Evolutionary conservation across 1,140 invertebrate genomes (phyloP).

Genomic region (Brachionus manjavacas): DNA sequence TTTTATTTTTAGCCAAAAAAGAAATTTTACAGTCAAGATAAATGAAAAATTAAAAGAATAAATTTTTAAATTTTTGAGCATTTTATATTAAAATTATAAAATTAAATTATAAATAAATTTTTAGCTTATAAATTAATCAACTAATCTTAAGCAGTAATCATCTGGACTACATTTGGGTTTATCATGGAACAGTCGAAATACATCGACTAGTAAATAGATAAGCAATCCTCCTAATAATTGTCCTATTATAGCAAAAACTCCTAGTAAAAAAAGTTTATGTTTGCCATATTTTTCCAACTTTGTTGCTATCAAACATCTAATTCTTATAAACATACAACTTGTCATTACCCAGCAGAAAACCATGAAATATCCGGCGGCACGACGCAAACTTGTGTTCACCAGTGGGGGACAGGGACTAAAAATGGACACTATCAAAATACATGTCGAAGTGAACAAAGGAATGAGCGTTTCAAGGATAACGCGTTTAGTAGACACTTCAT

Average conservation of each 20-base stretch:
- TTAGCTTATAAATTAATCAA: not conserved
- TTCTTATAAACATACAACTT: not conserved
- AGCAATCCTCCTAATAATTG: slow-evolving; percentile 23
- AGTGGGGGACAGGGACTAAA: slow-evolving; percentile 14
- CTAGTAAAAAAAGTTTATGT: not conserved
- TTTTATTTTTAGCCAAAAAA: not conserved
- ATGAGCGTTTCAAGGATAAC: not conserved
- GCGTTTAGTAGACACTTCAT: slow-evolving; percentile 3
- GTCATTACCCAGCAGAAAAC: slow-evolving; percentile 25
- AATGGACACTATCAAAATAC: not conserved
- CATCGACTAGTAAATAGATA: slow-evolving; percentile 12
- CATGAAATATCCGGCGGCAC: not conserved
- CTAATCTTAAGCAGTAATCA: not conserved
- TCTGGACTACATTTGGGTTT: slow-evolving; percentile 26
- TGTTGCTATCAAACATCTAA: slow-evolving; percentile 28
- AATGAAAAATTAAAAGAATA: not conserved
- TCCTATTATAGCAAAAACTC: slow-evolving; percentile 15
- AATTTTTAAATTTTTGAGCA: not conserved
- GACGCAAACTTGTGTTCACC: not conserved
- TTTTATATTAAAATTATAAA: not conserved
- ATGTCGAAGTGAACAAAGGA: not conserved
- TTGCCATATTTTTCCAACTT: slow-evolving; percentile 27
- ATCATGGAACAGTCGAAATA: slow-evolving; percentile 11
- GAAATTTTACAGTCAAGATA: not conserved
- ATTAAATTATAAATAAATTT: not conserved